Evolutionary conservation across 2,113 vertebrate genomes (phyloP), one percentile per base, ranked within the genome.

Genomic region (Coreoperca whiteheadi): DNA sequence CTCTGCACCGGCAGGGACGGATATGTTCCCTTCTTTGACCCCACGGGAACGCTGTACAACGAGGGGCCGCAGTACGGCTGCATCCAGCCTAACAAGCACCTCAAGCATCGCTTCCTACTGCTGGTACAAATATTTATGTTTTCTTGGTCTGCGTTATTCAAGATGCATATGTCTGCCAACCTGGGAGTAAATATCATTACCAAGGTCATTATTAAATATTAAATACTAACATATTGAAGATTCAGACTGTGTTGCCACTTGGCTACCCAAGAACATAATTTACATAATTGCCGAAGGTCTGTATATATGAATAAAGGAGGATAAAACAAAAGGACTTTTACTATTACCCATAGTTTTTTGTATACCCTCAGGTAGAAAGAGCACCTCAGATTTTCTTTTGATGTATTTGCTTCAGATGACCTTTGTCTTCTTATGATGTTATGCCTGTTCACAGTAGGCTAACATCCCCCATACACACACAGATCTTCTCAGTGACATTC

Each of bases 41-140:
- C 98, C 0, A 99, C 97, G 0, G 98, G 98, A 63, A 99, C 97
- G 0, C 94, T 99, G 88, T 99, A 99, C 86, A 99, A 98, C 0
- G 98, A 99, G 87, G 98, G 98, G 0, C 96, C 98, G 0, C 98
- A 99, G 89, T 99, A 99, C 2, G 98, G 98, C 88, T 99, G 98
- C 86, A 99, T 99, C 85, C 98, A 99, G 37, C 97, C 98, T 61
- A 98, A 98, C 94, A 99, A 97, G 81, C 94, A 98, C 92, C 95
- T 99, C 10, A 99, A 99, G 41, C 97, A 99, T 83, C 93, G 98
- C 46, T 99, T 99, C 91, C 95, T 99, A 20, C 94, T 99, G 77
- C 94, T 99, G 97, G 98, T 99, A 95, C 6, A 2, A 0, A 74
- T 4, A 21, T 16, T 6, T 2, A 14, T 34, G 20, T 28, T 28